Conservation (phyloP, 2,797 vertebrate species). For the Sternotherus odoratus region DNA sequence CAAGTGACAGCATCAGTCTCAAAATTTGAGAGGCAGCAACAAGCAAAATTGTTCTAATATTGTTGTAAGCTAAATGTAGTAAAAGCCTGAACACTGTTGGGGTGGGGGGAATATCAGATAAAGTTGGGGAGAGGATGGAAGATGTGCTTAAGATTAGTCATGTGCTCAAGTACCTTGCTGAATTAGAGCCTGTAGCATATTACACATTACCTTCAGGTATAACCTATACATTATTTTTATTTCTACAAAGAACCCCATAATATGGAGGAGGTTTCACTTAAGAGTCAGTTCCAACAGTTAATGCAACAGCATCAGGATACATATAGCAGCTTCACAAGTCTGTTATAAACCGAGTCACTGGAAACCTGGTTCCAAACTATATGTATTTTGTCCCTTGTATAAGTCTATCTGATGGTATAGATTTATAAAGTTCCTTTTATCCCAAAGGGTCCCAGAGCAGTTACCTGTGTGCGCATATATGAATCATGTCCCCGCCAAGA, state of each 20-base stretch:
- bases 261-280: neutral
- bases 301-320: no score
- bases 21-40: neutral
- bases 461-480: neutral
- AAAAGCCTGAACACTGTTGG: neutral
- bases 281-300: no score
- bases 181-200: neutral
- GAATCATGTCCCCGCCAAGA: neutral
- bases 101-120: neutral
- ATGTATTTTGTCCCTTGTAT: neutral
- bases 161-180: neutral
- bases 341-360: neutral
- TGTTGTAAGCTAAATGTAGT: neutral
- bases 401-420: neutral
- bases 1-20: neutral
- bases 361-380: no score
- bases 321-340: neutral
- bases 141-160: neutral
- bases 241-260: neutral
- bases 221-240: fast-evolving
- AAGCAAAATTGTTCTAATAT: neutral
- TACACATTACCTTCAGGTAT: neutral
- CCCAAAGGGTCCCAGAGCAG: neutral
- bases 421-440: neutral
- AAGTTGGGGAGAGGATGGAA: neutral